Base-by-base conservation (phyloP, 1,140 invertebrate genomes). In the Drosophila punjabiensis region DNA sequence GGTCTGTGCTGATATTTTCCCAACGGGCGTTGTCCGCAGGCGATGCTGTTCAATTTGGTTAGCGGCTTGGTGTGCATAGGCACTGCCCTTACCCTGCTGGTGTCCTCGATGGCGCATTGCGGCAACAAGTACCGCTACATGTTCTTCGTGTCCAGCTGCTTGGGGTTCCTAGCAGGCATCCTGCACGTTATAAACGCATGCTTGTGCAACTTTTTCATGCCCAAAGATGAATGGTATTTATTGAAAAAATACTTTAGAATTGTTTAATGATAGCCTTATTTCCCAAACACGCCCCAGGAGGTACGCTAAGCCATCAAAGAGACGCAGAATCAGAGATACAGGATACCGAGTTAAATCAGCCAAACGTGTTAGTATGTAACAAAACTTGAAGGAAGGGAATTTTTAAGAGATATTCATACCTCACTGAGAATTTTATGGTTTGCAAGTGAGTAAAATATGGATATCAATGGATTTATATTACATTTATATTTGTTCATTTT, bases 141-240 rank as follows among this genome's bases (percentile, higher is more conserved):
- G 28, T 89, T 89, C 50, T 80, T 47, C 59, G 1, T 56, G 2
- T 30, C 82, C 2, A 41, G 32, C 13, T 4, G n/a, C 20, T 41
- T 60, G 10, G 86, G 82, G 33, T 18, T 86, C 0, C 0, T 75
- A 8, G 76, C 87, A 2, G 87, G 86, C 8, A 14, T 90, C 9
- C 45, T 86, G 24, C 86, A 89, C 58, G 28, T 90, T 28, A 1
- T 47, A 16, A 90, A 90, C 39, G 82, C 52, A 37, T 35, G 53
- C 24, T 3, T 90, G 52, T 89, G 85, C 58, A 84, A 90, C 18
- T 11, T 39, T 5, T 79, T 56, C 24, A 85, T 89, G 47, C 85
- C 85, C 7, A 13, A 4, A 2, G 30, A 47, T 5, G 85, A 89
- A 33, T 66, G 75, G 85, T 90, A 89, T 47, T 80, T 85, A 67